Conservation (phyloP, 2,888 invertebrate genomes). For the Yponomeuta plumbellus region DNA sequence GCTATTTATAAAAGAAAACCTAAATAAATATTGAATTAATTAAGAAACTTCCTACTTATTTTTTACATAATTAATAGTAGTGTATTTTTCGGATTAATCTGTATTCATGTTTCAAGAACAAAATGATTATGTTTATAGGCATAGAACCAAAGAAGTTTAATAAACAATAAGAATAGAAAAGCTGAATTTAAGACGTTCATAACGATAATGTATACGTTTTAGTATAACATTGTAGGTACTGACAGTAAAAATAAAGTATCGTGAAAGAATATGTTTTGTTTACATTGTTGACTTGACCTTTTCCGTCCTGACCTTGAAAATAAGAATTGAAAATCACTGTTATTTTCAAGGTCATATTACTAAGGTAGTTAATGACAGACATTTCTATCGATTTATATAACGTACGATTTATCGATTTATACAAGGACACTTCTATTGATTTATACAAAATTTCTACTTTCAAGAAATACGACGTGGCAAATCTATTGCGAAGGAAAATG, state of each 20-base stretch:
- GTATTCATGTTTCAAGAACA: too few species aligned
- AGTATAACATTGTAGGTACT: slow-evolving; percentile 55
- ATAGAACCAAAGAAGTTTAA: slow-evolving; percentile 12
- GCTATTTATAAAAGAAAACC: too few species aligned
- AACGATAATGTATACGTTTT: slow-evolving; percentile 62
- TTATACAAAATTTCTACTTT: too few species aligned
- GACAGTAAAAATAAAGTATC: neutral
- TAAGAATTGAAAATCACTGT: too few species aligned
- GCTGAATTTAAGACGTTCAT: slow-evolving; percentile 11
- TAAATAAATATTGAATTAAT: neutral
- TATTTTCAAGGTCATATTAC: too few species aligned
- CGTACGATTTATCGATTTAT: too few species aligned
- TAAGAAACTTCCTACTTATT: neutral
- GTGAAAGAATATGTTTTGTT: neutral
- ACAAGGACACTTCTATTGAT: too few species aligned
- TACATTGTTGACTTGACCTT: neutral
- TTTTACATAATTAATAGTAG: neutral
- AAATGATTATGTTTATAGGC: neutral
- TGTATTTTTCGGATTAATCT: neutral
- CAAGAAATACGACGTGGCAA: too few species aligned
- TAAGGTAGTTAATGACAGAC: too few species aligned
- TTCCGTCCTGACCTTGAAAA: too few species aligned
- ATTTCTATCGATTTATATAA: too few species aligned
- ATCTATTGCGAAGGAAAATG: too few species aligned
- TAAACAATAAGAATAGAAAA: neutral